Percentiles rank a stretch among this genome's conserved stretches.
Evolutionary conservation across 2,888 invertebrate species (phyloP).

Genomic region (Griposia aprilina): DNA sequence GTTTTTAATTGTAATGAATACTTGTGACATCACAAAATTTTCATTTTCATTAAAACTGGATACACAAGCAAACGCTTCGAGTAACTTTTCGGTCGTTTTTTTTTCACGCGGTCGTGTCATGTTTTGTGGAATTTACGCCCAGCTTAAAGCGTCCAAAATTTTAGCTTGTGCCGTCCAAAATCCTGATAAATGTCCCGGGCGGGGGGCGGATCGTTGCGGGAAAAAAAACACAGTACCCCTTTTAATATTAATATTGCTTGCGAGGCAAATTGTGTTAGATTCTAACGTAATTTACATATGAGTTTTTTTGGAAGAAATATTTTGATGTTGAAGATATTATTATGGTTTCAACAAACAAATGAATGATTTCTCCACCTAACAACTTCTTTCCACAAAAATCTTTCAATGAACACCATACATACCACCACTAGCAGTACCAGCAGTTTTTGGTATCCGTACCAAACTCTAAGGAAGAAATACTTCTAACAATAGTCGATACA

Average conservation of each 20-base stretch:
- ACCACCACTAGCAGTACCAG: neutral
- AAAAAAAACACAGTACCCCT: conserved; percentile 81
- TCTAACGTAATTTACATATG: conserved; percentile 62
- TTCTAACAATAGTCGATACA: conserved; percentile 74
- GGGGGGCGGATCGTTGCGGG: conserved; percentile 78
- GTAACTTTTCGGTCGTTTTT: conserved; percentile 79
- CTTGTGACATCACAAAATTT: conserved; percentile 32
- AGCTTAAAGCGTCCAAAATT: conserved; percentile 90
- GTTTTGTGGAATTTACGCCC: conserved; percentile 89
- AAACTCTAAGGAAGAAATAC: conserved; percentile 26
- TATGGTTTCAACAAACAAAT: neutral
- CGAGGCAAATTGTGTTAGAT: conserved; percentile 73
- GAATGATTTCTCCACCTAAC: neutral
- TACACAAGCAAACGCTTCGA: conserved; percentile 74
- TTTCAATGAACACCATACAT: neutral
- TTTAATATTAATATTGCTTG: conserved; percentile 82
- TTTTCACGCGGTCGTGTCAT: conserved; percentile 85
- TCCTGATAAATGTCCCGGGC: conserved; percentile 92
- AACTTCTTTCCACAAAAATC: neutral
- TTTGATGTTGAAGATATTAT: conserved; percentile 1
- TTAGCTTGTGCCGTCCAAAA: conserved; percentile 92
- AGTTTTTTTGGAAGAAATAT: conserved; percentile 18
- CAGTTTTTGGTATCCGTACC: conserved; percentile 16
- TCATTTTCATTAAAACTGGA: conserved; percentile 66
- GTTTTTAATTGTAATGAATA: conserved; percentile 32